Evolutionary conservation across 2,888 invertebrate species (phyloP), one percentile per base, ranked within the genome.

Genomic region (Eupithecia exiguata): DNA sequence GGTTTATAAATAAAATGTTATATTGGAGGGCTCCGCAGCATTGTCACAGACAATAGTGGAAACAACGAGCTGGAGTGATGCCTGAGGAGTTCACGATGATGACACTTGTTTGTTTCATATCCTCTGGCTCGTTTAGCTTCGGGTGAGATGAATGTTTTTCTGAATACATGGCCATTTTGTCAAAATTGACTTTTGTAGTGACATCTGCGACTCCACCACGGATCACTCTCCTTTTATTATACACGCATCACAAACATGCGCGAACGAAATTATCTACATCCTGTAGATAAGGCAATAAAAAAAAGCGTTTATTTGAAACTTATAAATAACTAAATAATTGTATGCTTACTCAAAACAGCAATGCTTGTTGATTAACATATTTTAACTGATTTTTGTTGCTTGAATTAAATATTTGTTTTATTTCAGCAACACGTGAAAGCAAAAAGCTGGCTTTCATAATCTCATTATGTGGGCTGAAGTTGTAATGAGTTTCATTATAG

Each of bases 91-190:
- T 89, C 88, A 86, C 87, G 89, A 86, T 92, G 92, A 93, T 92
- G 91, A 92, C 89, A 91, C 87, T 93, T 93, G 91, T 93, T 92
- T 92, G 91, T 92, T 92, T 92, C 91, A 92, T 91, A 91, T 87
- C 86, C 83, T 84, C 83, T 80, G 80, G 85, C 88, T 88, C 91
- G 89, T 92, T 92, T 89, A 84, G 83, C 83, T 82, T 79, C 83
- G 83, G 84, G 83, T 84, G 85, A 86, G 87, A 88, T 86, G 88
- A 91, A 90, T 90, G 84, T 89, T 91, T 84, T 80, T 85, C 81
- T 79, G 83, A 86, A 84, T 84, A 89, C 87, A 85, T 85, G 85
- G 84, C 84, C 87, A 87, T 88, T 87, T 89, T 87, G 88, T 84
- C 82, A 85, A 92, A 92, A 93, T 92, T 90, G 90, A 89, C 90